phyloP scores from a whole-genome alignment of 92 coral and sea anemone species.

The Anthopleura xanthogrammica region DNA sequence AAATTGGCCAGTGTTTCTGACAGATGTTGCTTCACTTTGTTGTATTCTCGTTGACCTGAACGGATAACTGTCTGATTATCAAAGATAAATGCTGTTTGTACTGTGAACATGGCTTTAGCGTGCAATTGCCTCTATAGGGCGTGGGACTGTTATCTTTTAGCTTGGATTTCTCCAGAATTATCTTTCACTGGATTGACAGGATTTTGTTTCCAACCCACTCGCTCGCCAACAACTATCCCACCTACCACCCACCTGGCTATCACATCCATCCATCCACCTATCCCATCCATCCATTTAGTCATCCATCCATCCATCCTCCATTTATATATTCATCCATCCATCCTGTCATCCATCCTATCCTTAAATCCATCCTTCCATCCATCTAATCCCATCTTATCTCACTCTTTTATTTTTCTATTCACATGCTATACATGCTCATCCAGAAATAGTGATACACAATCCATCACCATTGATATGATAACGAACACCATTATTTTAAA shows the following conservation, averaged over 20 bases:
- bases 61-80: background rate
- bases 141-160: background rate
- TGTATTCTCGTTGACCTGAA: constrained; percentile 3
- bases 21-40: background rate
- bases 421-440: background rate
- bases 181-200: background rate
- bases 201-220: background rate
- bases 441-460: background rate
- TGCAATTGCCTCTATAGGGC: background rate
- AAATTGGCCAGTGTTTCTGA: background rate
- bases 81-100: background rate
- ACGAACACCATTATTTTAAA: background rate
- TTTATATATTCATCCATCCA: too few relatives aligned
- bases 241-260: too few relatives aligned
- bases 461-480: background rate
- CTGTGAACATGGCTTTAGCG: background rate
- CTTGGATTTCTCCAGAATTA: background rate
- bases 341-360: too few relatives aligned
- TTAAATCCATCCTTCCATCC: too few relatives aligned
- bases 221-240: too few relatives aligned
- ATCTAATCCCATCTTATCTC: background rate
- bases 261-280: background rate
- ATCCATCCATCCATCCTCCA: too few relatives aligned
- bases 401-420: background rate
- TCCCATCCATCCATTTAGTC: background rate